These are phyloP conservation scores for Corvus hawaiiensis DNA, from an alignment of 2,113 vertebrate species.

Conservation along the genomic window DNA sequence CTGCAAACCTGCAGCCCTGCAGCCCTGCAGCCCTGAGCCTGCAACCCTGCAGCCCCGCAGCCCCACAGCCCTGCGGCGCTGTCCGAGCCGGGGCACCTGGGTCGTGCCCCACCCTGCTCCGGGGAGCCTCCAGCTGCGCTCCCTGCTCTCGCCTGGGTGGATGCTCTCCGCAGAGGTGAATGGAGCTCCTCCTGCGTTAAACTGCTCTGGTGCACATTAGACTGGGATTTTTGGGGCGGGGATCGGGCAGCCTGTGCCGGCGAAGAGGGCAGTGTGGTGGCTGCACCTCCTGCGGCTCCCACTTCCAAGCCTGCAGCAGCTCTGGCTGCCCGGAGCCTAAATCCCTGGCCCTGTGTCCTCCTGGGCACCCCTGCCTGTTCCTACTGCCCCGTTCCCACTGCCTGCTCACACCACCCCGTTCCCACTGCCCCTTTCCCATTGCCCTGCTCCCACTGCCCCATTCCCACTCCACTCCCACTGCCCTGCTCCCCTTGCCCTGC, in stretches of 20 bases:
- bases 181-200: background rate
- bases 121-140: background rate
- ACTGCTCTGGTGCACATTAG: background rate
- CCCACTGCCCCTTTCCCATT: background rate
- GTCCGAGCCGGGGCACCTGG: background rate
- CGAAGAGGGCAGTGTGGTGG: accelerated
- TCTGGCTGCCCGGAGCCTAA: background rate
- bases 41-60: no score
- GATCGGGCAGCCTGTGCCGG: accelerated
- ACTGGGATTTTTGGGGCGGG: background rate
- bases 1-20: background rate
- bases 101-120: accelerated
- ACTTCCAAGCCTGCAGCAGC: background rate
- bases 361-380: background rate
- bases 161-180: background rate
- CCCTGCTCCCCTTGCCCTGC: no score
- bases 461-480: background rate
- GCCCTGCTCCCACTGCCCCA: accelerated
- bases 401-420: no score
- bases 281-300: background rate
- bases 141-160: background rate
- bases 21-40: accelerated
- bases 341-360: background rate
- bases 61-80: background rate
- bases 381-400: background rate